Evolutionary conservation across 2,797 vertebrate genomes (phyloP), one percentile per base, ranked within the genome.

Genomic region (Psittacula echo): DNA sequence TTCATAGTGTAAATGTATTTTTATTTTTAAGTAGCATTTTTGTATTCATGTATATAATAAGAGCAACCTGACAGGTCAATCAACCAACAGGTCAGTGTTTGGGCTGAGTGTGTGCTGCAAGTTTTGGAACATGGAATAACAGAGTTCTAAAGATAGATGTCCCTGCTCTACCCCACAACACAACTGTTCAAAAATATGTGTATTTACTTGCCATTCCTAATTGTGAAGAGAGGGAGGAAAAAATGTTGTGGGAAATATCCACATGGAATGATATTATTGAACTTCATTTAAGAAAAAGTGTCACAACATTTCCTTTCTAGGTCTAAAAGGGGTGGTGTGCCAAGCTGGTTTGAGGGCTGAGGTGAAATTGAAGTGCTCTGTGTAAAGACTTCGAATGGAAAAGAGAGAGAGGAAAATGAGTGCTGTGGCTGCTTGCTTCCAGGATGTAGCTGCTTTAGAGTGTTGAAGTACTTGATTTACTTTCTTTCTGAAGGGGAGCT

Each of bases 131-230:
- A 37, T 26, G 30, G 89, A 89, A 85, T 93, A 94, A 88, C 64
- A 87, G 50, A 4, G 1, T 88, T 91, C 91, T 90, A 95, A 96
- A 96, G 77, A 92, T 92, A 95, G 90, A 89, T 94, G 82, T 96
- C 76, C 82, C 60, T 92, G 92, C 61, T 87, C 82, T 88, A 90
- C 85, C 54, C 76, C 70, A 53, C 87, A 93, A 76, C 80, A 87
- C 84, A 94, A 93, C 94, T 95, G 77, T 82, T 95, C 34, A 92
- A 39, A 94, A 95, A 85, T 93, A 82, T 61, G 70, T 71, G 65
- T 95, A 71, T 96, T 96, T 95, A 89, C 74, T 94, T 93, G 37
- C 71, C 51, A 48, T 92, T 95, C 44, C 84, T 92, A 89, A 94
- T 95, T 94, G 84, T 76, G 88, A 90, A 76, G 83, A 88, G 76